phyloP scores from a whole-genome alignment of 2,797 vertebrate genomes.

The Pampus argenteus region DNA sequence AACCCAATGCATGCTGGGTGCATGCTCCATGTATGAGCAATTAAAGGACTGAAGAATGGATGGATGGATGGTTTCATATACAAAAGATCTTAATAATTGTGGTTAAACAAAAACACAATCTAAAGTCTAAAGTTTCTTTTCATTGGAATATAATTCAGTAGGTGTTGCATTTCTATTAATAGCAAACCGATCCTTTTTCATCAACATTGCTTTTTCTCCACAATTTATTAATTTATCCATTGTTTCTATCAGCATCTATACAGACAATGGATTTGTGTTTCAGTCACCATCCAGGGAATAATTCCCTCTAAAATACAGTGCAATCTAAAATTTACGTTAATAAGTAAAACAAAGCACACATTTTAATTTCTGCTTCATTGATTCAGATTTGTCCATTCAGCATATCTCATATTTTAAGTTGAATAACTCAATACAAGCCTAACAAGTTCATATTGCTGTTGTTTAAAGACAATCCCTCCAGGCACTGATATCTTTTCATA shows the following conservation, averaged over 20 bases:
- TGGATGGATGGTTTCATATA: background rate
- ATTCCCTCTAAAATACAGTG: background rate
- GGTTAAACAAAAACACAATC: background rate
- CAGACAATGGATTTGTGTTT: background rate
- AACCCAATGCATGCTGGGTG: constrained; percentile 2
- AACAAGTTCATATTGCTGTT: constrained; percentile 29
- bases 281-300: background rate
- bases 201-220: background rate
- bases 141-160: background rate
- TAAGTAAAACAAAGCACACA: constrained; percentile 5
- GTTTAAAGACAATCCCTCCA: constrained; percentile 17
- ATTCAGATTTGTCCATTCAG: constrained; percentile 15
- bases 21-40: no score
- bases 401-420: constrained; percentile 16
- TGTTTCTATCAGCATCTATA: background rate
- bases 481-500: constrained; percentile 32
- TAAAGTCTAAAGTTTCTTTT: background rate
- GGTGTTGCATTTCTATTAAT: background rate
- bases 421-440: constrained; percentile 25
- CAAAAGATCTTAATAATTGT: background rate
- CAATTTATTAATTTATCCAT: background rate
- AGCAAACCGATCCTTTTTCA: background rate
- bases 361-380: constrained; percentile 16
- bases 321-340: background rate
- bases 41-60: no score